These are phyloP conservation scores for Drosophila bifasciata DNA, from an alignment of 1,140 invertebrate genomes.

Conservation along the genomic window DNA sequence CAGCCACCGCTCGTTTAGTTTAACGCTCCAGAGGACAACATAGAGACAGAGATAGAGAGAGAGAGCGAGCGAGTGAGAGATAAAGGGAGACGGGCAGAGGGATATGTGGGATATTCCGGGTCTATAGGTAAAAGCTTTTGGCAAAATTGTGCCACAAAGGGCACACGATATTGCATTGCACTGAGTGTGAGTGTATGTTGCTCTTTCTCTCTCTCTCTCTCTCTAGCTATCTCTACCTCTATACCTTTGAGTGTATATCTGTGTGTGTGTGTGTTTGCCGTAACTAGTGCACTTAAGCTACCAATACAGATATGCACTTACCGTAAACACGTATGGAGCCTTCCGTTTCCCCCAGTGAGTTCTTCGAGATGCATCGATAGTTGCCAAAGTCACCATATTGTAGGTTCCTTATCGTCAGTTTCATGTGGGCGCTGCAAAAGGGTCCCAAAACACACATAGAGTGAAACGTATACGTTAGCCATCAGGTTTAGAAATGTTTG, in stretches of 20 bases:
- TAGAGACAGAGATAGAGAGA: conserved; percentile 49
- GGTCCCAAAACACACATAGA: conserved; percentile 7
- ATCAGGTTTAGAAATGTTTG: conserved; percentile 25
- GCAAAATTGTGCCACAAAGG: conserved; percentile 80
- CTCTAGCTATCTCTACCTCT: conserved; percentile 3
- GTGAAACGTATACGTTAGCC: conserved; percentile 42
- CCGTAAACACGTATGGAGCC: conserved; percentile 96
- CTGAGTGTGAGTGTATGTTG: conserved; percentile 27
- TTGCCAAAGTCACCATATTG: conserved; percentile 91
- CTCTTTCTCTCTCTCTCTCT: conserved; percentile 14
- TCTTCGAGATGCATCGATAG: conserved; percentile 95
- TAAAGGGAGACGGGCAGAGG: conserved; percentile 17
- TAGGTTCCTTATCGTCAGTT: conserved; percentile 92
- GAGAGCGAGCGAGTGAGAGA: conserved; percentile 25
- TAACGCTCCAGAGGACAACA: conserved; percentile 70
- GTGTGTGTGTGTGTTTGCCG: conserved; percentile 48
- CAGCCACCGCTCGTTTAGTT: conserved; percentile 71
- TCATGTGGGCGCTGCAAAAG: conserved; percentile 90
- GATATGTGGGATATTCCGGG: conserved; percentile 39
- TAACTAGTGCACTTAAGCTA: conserved; percentile 78
- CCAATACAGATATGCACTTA: conserved; percentile 85
- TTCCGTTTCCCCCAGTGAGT: conserved; percentile 96
- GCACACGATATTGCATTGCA: conserved; percentile 75
- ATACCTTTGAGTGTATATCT: conserved; percentile 2
- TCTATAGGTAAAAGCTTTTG: conserved; percentile 80